Evolutionary conservation across 2,797 vertebrate genomes (phyloP).

Genomic region (Falco biarmicus): DNA sequence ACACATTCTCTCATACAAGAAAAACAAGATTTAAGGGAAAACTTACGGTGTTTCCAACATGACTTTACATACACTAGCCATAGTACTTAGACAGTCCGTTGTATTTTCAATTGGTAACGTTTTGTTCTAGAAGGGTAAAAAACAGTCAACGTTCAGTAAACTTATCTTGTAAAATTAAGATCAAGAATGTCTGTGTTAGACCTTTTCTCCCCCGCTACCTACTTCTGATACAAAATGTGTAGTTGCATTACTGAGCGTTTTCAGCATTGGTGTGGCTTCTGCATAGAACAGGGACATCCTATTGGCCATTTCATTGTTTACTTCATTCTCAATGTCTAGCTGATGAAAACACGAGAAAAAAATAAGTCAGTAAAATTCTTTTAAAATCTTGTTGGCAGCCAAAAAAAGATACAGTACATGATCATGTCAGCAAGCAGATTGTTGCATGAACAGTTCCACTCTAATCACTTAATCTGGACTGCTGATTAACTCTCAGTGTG

Average conservation of each 20-base stretch:
- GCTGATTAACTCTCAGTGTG: not conserved
- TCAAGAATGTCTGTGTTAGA: not conserved
- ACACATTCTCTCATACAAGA: not conserved
- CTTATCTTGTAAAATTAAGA: not conserved
- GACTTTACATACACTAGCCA: constrained; percentile 98
- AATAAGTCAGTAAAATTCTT: not conserved
- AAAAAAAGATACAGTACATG: not conserved
- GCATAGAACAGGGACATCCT: constrained; percentile 99
- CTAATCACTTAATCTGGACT: not conserved
- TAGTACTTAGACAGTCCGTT: constrained; percentile 97
- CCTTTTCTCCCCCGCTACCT: constrained; percentile 35
- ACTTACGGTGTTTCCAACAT: constrained; percentile 99
- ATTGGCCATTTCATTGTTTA: constrained; percentile 99
- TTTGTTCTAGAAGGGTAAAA: constrained; percentile 87
- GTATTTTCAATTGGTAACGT: constrained; percentile 98
- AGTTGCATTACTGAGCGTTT: constrained; percentile 95
- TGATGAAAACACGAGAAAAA: constrained; percentile 72
- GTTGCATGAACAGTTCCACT: not conserved
- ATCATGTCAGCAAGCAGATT: not conserved
- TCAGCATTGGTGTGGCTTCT: constrained; percentile 97
- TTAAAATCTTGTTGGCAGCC: not conserved
- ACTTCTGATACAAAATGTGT: constrained; percentile 96
- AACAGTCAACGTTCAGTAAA: not conserved
- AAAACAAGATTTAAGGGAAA: not conserved
- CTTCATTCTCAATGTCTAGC: constrained; percentile 97